phyloP scores from a whole-genome alignment of 2,888 invertebrate genomes.

The Hirtodrosophila trivittata region DNA sequence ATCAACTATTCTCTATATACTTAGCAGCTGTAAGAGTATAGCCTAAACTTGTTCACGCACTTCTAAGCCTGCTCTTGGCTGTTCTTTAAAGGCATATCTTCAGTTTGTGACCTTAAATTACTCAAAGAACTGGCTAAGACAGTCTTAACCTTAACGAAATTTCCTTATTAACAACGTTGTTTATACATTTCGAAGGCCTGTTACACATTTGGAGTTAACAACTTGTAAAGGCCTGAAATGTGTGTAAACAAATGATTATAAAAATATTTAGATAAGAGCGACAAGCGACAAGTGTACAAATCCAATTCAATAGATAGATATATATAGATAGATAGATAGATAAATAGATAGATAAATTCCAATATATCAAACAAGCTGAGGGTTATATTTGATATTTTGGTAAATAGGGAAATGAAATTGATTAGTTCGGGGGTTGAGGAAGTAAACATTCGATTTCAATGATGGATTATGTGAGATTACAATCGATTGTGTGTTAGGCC shows the following conservation, averaged over 20 bases:
- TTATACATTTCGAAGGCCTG: no score
- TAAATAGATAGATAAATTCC: conserved; percentile 1
- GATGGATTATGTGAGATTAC: conserved; percentile 28
- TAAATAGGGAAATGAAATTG: conserved; percentile 57
- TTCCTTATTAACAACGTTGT: no score
- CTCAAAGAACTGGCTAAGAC: no score
- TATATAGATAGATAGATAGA: background rate
- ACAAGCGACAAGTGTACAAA: conserved; percentile 64
- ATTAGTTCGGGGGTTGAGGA: conserved; percentile 20
- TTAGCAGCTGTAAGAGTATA: no score
- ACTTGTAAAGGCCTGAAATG: background rate
- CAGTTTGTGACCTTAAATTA: no score
- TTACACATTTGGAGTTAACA: no score
- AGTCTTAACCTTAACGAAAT: no score
- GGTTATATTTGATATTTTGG: conserved; percentile 3
- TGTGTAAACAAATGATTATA: conserved; percentile 59
- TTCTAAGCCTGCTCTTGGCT: no score
- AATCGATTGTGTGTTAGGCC: conserved; percentile 17
- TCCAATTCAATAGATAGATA: conserved; percentile 4
- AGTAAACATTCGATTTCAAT: conserved; percentile 9
- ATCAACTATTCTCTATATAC: no score
- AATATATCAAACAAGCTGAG: conserved; percentile 7
- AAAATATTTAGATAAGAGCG: conserved; percentile 64
- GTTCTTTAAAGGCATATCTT: no score
- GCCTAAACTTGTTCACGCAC: no score